Conservation (phyloP, 1,140 invertebrate species). For the Phymorhynchus buccinoides region DNA sequence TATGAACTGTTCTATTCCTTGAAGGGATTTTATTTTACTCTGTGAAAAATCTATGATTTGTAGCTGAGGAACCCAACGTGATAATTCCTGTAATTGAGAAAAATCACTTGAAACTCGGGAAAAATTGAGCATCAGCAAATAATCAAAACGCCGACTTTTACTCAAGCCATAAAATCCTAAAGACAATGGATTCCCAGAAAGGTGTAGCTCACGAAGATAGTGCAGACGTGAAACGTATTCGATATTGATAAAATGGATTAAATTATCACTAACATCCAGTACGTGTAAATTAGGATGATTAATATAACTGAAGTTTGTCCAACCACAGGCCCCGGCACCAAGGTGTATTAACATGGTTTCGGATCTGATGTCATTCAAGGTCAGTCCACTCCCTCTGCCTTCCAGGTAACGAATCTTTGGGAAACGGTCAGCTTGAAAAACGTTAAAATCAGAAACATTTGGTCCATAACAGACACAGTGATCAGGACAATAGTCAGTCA, state of each 20-base stretch:
- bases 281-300: neutral
- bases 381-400: neutral
- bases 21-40: neutral
- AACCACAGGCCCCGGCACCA: neutral
- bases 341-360: neutral
- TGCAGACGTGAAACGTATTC: neutral
- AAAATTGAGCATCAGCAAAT: neutral
- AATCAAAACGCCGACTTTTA: neutral
- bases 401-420: neutral
- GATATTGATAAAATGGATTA: neutral
- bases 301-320: neutral
- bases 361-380: neutral
- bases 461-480: neutral
- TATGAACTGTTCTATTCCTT: neutral
- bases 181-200: neutral
- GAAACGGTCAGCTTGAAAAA: neutral
- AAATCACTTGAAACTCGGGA: neutral
- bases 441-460: neutral
- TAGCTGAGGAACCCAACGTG: neutral
- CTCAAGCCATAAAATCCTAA: neutral
- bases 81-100: neutral
- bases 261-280: neutral
- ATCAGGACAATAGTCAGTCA: neutral
- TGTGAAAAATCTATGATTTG: neutral
- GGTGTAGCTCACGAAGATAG: neutral